Percentiles rank a stretch among this genome's conserved stretches.
Conservation (phyloP, 2,113 vertebrate species). For the Embiotoca jacksoni region DNA sequence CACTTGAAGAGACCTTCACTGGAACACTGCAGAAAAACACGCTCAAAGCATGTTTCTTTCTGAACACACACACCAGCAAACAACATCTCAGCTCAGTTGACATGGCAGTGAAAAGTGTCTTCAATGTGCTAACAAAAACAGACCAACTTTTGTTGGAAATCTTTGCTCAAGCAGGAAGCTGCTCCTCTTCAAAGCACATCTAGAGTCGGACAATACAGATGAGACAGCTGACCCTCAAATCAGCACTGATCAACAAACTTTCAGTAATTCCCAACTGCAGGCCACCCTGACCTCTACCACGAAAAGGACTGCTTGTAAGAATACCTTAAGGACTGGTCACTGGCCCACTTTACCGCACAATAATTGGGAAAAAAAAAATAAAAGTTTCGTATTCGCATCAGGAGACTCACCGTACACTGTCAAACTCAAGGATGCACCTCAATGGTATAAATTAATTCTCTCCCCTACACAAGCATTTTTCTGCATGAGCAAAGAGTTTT, state of each 20-base stretch:
- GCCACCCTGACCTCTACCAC: constrained; percentile 23
- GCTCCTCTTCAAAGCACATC: constrained; percentile 24
- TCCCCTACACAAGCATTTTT: constrained; percentile 23
- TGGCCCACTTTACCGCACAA: constrained; percentile 18
- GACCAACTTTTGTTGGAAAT: constrained; percentile 36
- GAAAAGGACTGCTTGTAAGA: constrained; percentile 30
- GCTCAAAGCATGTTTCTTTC: too few species aligned
- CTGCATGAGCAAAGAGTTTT: constrained; percentile 37
- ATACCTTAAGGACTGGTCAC: constrained; percentile 18
- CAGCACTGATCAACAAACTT: constrained; percentile 10
- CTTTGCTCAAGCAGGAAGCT: constrained; percentile 38
- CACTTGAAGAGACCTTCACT: constrained; percentile 15
- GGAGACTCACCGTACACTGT: constrained; percentile 34
- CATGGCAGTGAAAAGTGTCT: constrained; percentile 39
- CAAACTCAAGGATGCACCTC: constrained; percentile 13
- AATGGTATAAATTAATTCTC: constrained; percentile 17
- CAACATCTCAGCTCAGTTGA: constrained; percentile 11
- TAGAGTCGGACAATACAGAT: constrained; percentile 32
- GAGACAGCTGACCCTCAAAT: constrained; percentile 40
- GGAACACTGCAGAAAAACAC: constrained; percentile 5
- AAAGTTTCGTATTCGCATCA: constrained; percentile 6
- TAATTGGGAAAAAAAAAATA: not conserved
- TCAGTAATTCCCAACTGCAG: constrained; percentile 17
- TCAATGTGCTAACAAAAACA: constrained; percentile 17
- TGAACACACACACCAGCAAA: not conserved